phyloP scores from a whole-genome alignment of 2,797 vertebrate genomes.

The Varecia variegata region DNA sequence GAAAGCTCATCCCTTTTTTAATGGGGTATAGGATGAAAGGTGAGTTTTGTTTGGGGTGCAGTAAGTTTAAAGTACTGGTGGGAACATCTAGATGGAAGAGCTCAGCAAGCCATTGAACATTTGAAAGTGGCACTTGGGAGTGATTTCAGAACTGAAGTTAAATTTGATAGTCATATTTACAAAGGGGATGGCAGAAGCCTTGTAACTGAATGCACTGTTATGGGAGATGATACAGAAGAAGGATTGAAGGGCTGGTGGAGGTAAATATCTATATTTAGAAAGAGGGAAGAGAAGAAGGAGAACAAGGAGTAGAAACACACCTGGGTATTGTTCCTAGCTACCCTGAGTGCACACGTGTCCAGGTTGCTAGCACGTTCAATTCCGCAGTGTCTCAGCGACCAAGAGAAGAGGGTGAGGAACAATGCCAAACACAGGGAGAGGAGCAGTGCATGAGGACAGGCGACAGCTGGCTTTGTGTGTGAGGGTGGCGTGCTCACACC shows the following conservation, averaged over 20 bases:
- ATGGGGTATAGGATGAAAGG: not conserved
- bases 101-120: not conserved
- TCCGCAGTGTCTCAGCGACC: not conserved
- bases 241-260: not conserved
- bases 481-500: no score
- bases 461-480: not conserved
- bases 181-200: not conserved
- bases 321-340: not conserved
- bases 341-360: not conserved
- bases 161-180: not conserved
- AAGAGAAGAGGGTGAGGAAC: not conserved
- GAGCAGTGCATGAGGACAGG: fast-evolving
- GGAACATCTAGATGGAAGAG: not conserved
- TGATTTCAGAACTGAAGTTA: not conserved
- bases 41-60: not conserved
- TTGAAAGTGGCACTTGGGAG: not conserved
- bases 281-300: not conserved
- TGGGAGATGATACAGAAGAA: not conserved
- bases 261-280: not conserved
- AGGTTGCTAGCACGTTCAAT: not conserved
- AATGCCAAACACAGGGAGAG: not conserved
- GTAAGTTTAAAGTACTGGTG: not conserved
- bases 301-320: not conserved
- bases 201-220: not conserved
- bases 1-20: not conserved